Percentiles rank a stretch among this genome's conserved stretches.
phyloP scores from a whole-genome alignment of 2,888 invertebrate genomes.

The Beris morrisii region DNA sequence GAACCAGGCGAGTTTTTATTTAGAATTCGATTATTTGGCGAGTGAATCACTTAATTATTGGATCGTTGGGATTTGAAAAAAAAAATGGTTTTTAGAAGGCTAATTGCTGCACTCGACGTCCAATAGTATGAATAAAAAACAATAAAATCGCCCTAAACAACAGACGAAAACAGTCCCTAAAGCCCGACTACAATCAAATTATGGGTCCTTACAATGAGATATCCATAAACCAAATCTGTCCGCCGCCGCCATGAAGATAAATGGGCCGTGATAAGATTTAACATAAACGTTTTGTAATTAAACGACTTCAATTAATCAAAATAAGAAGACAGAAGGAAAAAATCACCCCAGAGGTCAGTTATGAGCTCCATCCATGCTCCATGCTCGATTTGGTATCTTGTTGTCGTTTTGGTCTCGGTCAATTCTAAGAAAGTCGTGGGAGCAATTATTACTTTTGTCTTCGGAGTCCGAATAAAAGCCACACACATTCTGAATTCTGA shows the following conservation, averaged over 20 bases:
- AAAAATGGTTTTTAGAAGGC: too few relatives aligned
- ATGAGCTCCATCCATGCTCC: constrained; percentile 1
- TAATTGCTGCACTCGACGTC: too few relatives aligned
- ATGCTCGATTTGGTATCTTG: constrained; percentile 1
- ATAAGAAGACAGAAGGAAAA: constrained; percentile 29
- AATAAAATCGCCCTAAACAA: too few relatives aligned
- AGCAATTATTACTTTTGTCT: constrained; percentile 53
- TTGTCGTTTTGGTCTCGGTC: constrained; percentile 34
- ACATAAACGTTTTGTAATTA: constrained; percentile 46
- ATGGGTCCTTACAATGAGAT: constrained; percentile 22
- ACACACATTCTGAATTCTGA: constrained; percentile 4
- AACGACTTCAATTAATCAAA: constrained; percentile 57
- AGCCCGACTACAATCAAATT: constrained; percentile 25
- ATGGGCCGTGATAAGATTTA: constrained; percentile 51
- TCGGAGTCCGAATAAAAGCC: constrained; percentile 11
- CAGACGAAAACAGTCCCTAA: background rate
- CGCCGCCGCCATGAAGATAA: constrained; percentile 42
- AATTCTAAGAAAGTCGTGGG: constrained; percentile 55
- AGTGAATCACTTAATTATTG: too few relatives aligned
- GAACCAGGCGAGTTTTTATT: too few relatives aligned
- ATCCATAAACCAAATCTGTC: constrained; percentile 15
- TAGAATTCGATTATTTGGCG: too few relatives aligned
- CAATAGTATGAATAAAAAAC: too few relatives aligned
- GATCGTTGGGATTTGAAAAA: too few relatives aligned
- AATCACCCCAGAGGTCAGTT: constrained; percentile 17